Evolutionary conservation across 92 coral and sea anemone genomes (phyloP), one percentile per base, ranked within the genome.

Genomic region (Umimayanthus chanpuru): DNA sequence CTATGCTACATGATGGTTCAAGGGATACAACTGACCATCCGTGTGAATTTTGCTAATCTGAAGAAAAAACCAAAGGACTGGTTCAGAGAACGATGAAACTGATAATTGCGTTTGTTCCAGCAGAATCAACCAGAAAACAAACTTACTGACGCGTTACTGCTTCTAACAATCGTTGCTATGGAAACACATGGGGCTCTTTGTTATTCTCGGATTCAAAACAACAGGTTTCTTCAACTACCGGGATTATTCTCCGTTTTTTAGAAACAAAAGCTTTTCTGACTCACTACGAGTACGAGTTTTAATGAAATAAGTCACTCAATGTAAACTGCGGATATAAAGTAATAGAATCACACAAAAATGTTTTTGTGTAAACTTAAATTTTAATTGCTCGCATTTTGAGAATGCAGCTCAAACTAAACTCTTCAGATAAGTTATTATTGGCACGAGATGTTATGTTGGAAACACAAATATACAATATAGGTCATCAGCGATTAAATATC

Each of bases 401-500:
- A 43, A 53, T 43, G 76, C 9, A 68, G 65, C n/a, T 16, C 43
- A 11, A 40, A n/a, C 21, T 12, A 58, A 81, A 18, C 28, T 21
- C 18, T 25, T 26, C 6, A 26, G n/a, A 16, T 47, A 26, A 3
- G 16, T 65, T 81, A 81, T 81, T 83, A 47, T 28, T 83, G 47
- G 77, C 41, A 10, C 66, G 61, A 43, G 23, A 28, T 68, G 56
- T 78, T 83, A 72, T 32, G 36, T 29, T 65, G 86, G 39, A 64
- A 67, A 41, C 78, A 70, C 43, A 83, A 83, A 32, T 32, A 32
- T 32, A 32, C 36, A 0, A 32, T 32, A 83, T 83, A 83, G 87
- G 64, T 29, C 58, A 83, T 40, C 87, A 50, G 64, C 53, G 36
- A 50, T 72, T 83, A 49, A 83, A 83, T 83, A 67, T 68, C 87